phyloP scores from a whole-genome alignment of 2,113 vertebrate genomes.

The Penelope pileata region DNA sequence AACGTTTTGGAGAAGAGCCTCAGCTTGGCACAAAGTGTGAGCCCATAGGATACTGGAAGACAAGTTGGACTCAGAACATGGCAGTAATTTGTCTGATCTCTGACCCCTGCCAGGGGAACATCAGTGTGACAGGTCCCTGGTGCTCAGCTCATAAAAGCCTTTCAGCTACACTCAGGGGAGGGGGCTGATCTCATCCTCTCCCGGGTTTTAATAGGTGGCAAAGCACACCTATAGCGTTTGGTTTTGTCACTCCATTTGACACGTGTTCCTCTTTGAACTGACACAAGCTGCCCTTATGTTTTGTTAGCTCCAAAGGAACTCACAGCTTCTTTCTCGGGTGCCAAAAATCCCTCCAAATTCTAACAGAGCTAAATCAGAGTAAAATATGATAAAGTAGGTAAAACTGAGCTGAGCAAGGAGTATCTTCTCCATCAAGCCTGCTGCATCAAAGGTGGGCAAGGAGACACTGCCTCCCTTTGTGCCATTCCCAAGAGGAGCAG shows the following conservation, averaged over 20 bases:
- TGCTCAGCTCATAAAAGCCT: slow-evolving; percentile 14
- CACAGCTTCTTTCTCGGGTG: not conserved
- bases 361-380: not conserved
- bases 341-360: not conserved
- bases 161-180: not conserved
- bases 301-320: not conserved
- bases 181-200: not conserved
- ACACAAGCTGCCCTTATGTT: not conserved
- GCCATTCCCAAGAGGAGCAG: not conserved
- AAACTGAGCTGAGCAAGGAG: not conserved
- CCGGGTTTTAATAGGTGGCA: not conserved
- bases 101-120: slow-evolving; percentile 25
- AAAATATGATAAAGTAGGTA: not conserved
- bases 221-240: not conserved
- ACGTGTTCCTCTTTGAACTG: not conserved
- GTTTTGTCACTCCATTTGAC: not conserved
- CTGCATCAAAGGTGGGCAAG: not conserved
- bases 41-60: slow-evolving; percentile 6
- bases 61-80: not conserved
- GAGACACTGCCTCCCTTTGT: not conserved
- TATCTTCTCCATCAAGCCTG: not conserved
- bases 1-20: not conserved
- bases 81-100: slow-evolving; percentile 25
- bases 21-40: not conserved
- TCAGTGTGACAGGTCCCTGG: not conserved